Base-by-base conservation (phyloP, 1,140 invertebrate species). In the Yoshiicerus persimilis region DNA sequence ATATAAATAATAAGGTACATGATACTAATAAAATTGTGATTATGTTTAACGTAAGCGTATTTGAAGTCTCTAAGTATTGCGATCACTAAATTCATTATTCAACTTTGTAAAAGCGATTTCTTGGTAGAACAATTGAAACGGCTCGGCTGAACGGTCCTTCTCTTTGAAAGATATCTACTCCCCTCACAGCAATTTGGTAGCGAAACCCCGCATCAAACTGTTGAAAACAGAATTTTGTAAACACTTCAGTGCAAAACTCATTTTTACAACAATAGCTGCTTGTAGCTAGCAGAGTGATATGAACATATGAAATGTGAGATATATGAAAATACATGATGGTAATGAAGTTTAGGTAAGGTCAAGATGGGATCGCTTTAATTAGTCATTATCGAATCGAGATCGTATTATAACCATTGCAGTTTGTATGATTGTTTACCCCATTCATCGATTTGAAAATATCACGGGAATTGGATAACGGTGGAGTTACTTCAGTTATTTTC, bases 161-260 rank as follows among this genome's bases (percentile, higher is more conserved):
- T 20, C 30, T 39, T 41, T 75, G 23, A 8, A 10, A n/a, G 6
- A 39, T 23, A 32, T 87, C 86, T 3, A 87, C 32, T 3, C 20
- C 27, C 11, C 86, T 34, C 8, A 87, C 25, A 41, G 70, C 75
- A 87, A 87, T 36, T 47, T 87, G 86, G 39, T 87, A 87, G 23
- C 86, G 23, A 27, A 27, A 80, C 20, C 86, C 86, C 5, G 32
- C 23, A 47, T 27, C 30, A 87, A 87, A 77, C 86, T 87, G 39
- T 62, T 25, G 27, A 23, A 47, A 6, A 23, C 6, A 30, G 27
- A 39, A 27, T 23, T 16, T 47, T 41, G 6, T 1, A 47, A 47
- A 16, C 20, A 47, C 20, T 47, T 47, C 39, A 8, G 6, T 13
- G 39, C 13, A 41, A 8, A 8, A 8, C 39, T 41, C 13, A 41